Base-by-base conservation (phyloP, 1,140 invertebrate species). In the Brachionus sp. region DNA sequence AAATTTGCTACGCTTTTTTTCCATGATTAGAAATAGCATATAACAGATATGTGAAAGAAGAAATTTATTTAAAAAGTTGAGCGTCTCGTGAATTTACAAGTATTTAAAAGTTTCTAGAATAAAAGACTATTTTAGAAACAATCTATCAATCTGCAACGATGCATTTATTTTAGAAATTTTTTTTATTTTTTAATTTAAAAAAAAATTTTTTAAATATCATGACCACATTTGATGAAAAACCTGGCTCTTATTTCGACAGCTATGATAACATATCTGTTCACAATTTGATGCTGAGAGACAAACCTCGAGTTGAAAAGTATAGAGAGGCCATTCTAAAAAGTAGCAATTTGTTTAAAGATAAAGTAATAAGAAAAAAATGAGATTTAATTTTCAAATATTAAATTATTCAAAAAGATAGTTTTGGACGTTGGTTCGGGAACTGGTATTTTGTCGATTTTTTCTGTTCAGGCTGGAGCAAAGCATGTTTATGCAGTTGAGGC, bases 401-500 rank as follows among this genome's bases (percentile, higher is more conserved):
- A 42, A 42, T 16, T 25, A 44, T 62, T 53, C 4, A n/a, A 10
- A 57, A 16, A 92, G 88, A 90, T 98, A 73, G 93, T 99, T 0
- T 89, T 99, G 82, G 97, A 99, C 90, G 97, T 99, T 50, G 97
- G 97, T 35, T 88, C 88, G 44, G 89, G 89, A 16, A 90, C 95
- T 64, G 97, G 97, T 23, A 98, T 99, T 85, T 90, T 99, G 57
- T 98, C 96, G 0, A 99, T 99, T 89, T 99, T 99, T 90, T 97
- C 97, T 68, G 92, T 94, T 39, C 97, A 99, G 91, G 96, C 96
- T 33, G 97, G 97, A 37, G 97, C 97, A 16, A 93, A 93, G 84
- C 95, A 93, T 89, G 95, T 99, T 2, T 99, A 99, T 88, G 97
- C 97, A 0, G 95, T 99, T 25, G 97, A 99, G 90, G 97, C 97